Conservation (phyloP, 2,888 invertebrate species). For the Ectemnius lituratus region DNA sequence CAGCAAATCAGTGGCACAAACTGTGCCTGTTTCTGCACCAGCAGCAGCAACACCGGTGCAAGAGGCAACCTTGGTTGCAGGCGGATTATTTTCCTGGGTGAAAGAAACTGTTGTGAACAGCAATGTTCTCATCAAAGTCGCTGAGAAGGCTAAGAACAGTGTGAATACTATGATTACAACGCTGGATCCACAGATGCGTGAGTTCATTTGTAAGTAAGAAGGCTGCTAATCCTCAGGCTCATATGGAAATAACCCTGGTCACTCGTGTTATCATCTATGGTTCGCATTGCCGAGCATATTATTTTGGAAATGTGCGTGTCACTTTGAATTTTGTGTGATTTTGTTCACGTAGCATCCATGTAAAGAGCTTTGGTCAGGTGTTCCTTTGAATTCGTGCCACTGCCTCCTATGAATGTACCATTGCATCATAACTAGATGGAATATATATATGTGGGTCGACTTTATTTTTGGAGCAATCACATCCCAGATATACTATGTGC, state of each 20-base stretch:
- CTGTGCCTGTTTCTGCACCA: constrained; percentile 31
- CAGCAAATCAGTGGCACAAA: constrained; percentile 18
- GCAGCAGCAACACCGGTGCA: constrained; percentile 29
- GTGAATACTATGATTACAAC: constrained; percentile 93
- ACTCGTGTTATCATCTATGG: background rate
- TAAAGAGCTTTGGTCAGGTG: constrained; percentile 2
- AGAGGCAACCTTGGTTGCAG: constrained; percentile 77
- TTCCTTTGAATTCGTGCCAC: constrained; percentile 9
- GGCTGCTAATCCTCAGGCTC: constrained; percentile 29
- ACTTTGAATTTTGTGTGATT: background rate
- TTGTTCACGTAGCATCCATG: background rate
- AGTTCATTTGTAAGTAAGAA: constrained; percentile 86
- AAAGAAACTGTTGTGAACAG: constrained; percentile 84
- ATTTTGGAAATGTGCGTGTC: background rate
- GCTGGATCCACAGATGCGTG: constrained; percentile 93
- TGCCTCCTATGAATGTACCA: constrained; percentile 24
- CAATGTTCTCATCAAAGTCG: constrained; percentile 83
- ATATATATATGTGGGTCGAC: constrained; percentile 27
- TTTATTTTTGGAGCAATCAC: constrained; percentile 48
- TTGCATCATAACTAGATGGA: constrained; percentile 46
- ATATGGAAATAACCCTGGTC: constrained; percentile 22
- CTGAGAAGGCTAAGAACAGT: constrained; percentile 88
- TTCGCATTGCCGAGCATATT: background rate
- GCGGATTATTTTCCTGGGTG: constrained; percentile 83
- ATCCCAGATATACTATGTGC: constrained; percentile 30